phyloP scores from a whole-genome alignment of 2,797 vertebrate species.

The Denticeps clupeoides region DNA sequence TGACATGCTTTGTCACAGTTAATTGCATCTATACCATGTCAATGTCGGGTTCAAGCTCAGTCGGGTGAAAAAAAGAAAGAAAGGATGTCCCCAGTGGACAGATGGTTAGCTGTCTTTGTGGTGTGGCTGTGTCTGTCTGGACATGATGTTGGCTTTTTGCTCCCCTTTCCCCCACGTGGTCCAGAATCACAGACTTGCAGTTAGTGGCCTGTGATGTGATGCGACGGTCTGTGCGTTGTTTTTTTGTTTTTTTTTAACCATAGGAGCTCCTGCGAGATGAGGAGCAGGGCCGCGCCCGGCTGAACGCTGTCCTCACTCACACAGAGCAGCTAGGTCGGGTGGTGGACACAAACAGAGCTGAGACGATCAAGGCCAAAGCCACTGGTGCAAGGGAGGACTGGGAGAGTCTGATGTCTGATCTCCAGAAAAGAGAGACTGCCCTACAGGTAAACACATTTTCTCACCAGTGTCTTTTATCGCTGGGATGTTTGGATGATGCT shows the following conservation, averaged over 20 bases:
- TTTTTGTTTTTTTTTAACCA: constrained; percentile 26
- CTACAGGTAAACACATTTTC: too few relatives aligned
- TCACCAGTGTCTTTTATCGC: too few relatives aligned
- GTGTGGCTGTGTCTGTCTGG: constrained; percentile 30
- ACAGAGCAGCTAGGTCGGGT: constrained; percentile 78
- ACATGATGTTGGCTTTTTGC: constrained; percentile 24
- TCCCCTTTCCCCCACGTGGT: too few relatives aligned
- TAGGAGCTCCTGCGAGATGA: constrained; percentile 88
- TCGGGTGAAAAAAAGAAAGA: constrained; percentile 8
- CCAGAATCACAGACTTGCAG: too few relatives aligned
- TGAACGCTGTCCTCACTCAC: constrained; percentile 71
- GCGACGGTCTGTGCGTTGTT: too few relatives aligned
- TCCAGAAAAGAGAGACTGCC: constrained; percentile 75
- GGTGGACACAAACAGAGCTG: constrained; percentile 70
- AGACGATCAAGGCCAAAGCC: constrained; percentile 71
- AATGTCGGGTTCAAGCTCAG: too few relatives aligned
- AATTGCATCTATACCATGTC: constrained; percentile 12
- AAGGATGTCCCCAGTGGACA: constrained; percentile 1
- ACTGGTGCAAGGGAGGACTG: constrained; percentile 76
- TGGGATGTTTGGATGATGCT: too few relatives aligned
- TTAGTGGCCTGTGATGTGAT: too few relatives aligned
- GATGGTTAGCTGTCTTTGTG: constrained; percentile 18
- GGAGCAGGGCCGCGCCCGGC: constrained; percentile 82
- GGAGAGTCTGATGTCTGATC: constrained; percentile 78
- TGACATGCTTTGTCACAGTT: constrained; percentile 18